These are phyloP conservation scores for Eumeta japonica DNA, from an alignment of 1,140 invertebrate genomes.

Conservation along the genomic window DNA sequence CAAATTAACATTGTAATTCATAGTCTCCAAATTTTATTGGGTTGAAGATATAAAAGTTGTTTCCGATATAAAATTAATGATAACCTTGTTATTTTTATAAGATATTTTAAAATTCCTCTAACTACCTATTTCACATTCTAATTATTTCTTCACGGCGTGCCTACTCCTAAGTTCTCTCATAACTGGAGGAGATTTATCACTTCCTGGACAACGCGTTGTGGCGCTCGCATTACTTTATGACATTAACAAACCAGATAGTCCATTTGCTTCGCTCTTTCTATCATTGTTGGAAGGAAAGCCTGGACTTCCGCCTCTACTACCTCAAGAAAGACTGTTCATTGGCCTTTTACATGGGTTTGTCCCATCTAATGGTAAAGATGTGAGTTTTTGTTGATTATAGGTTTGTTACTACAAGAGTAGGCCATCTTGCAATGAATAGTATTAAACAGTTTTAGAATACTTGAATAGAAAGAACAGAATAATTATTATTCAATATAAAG, in stretches of 20 bases:
- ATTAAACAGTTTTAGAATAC: constrained; percentile 32
- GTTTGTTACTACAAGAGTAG: too few relatives aligned
- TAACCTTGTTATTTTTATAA: too few relatives aligned
- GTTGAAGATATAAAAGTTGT: too few relatives aligned
- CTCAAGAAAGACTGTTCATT: constrained; percentile 48
- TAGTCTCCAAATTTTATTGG: too few relatives aligned
- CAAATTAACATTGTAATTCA: too few relatives aligned
- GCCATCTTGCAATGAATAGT: constrained; percentile 36
- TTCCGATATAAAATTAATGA: too few relatives aligned
- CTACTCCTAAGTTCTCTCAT: constrained; percentile 48
- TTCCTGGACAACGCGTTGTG: constrained; percentile 65
- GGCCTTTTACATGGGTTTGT: constrained; percentile 41
- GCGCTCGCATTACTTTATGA: constrained; percentile 74
- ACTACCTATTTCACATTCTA: too few relatives aligned
- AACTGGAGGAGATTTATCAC: constrained; percentile 47
- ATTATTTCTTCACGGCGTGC: constrained; percentile 48
- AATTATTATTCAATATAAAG: too few relatives aligned
- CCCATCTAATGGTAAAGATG: constrained; percentile 46
- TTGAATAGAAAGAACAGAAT: constrained; percentile 19
- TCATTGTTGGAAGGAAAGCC: constrained; percentile 48
- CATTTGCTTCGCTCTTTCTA: constrained; percentile 47
- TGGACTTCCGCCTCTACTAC: constrained; percentile 31
- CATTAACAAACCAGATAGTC: constrained; percentile 68
- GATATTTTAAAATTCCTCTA: too few relatives aligned
- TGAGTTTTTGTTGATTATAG: too few relatives aligned